Conservation (phyloP, 2,113 vertebrate species). For the Peromyscus maniculatus region DNA sequence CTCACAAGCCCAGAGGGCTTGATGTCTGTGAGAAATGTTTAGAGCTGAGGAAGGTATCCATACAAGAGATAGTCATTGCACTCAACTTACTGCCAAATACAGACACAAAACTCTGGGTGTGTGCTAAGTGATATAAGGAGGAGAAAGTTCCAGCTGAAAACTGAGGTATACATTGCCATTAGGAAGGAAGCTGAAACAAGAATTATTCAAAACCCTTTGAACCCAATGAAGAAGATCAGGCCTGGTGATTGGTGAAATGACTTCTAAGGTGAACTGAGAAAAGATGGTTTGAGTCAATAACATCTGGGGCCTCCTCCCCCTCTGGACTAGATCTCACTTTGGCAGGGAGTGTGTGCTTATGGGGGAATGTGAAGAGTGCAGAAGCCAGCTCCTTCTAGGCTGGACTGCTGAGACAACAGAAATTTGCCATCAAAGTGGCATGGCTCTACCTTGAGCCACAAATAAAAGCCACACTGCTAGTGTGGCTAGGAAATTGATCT, state of each 20-base stretch:
- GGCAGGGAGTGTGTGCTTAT: not conserved
- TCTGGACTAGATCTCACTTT: not conserved
- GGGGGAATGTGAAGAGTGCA: too few species aligned
- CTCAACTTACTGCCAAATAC: not conserved
- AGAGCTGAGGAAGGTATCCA: not conserved
- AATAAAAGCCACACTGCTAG: not conserved
- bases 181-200: not conserved
- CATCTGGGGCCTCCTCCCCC: not conserved
- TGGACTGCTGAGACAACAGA: not conserved
- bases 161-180: not conserved
- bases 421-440: accelerated
- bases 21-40: not conserved
- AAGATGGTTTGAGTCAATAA: too few species aligned
- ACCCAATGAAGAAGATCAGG: not conserved
- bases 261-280: not conserved
- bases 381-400: too few species aligned
- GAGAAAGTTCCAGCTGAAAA: not conserved
- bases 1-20: not conserved
- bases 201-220: not conserved
- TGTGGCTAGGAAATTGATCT: not conserved
- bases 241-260: not conserved
- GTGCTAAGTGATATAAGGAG: not conserved
- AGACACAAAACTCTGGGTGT: not conserved
- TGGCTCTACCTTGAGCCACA: not conserved
- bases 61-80: not conserved